These are phyloP conservation scores for Argyrosomus japonicus DNA, from an alignment of 2,113 vertebrate genomes.

Conservation along the genomic window DNA sequence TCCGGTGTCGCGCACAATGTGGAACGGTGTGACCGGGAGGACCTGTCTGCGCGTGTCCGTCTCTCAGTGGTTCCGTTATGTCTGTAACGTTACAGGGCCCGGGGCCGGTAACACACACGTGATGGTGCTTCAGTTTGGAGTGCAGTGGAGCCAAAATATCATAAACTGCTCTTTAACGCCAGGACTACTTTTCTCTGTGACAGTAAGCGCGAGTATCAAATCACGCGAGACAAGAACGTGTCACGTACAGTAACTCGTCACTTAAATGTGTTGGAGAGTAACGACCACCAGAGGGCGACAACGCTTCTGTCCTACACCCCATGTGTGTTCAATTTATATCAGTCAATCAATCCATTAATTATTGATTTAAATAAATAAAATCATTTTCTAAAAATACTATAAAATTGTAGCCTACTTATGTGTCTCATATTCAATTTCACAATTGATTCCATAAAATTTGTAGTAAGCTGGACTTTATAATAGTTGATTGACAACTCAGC, in stretches of 20 bases:
- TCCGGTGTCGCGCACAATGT: conserved; percentile 54
- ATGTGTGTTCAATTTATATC: too few species aligned
- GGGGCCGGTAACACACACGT: neutral
- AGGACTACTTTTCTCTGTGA: neutral
- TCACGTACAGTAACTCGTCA: neutral
- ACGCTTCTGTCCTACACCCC: neutral
- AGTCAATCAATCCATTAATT: too few species aligned
- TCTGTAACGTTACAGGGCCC: neutral
- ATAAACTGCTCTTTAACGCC: neutral
- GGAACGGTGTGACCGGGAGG: conserved; percentile 3
- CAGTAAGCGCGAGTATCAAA: neutral
- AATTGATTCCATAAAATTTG: too few species aligned
- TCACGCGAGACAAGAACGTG: neutral
- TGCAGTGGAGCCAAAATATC: neutral
- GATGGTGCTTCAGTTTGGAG: neutral
- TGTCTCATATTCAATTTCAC: too few species aligned
- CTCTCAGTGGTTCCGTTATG: neutral
- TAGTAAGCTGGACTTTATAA: neutral
- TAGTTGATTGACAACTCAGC: neutral
- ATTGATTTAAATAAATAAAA: too few species aligned
- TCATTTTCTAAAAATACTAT: too few species aligned
- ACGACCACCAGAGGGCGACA: conserved; percentile 15
- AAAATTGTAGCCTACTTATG: too few species aligned
- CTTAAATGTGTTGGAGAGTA: neutral
- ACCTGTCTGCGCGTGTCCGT: neutral